Percentiles rank a stretch among this genome's conserved stretches.
These are phyloP conservation scores for Eumacrocentrus americanus DNA, from an alignment of 2,888 invertebrate genomes.

Conservation along the genomic window DNA sequence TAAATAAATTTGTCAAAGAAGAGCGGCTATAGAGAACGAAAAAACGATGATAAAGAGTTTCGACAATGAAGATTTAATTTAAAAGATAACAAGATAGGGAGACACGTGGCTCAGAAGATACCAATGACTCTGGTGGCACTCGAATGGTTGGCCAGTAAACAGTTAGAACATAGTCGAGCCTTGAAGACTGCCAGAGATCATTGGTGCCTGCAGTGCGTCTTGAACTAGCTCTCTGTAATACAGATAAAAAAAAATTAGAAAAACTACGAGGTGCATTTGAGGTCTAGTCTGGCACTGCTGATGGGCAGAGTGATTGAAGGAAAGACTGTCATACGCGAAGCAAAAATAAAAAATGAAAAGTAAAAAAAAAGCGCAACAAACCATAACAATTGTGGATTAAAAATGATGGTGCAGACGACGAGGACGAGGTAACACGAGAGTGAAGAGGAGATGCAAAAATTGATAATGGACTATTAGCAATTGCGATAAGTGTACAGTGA, in stretches of 20 bases:
- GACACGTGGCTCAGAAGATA: slow-evolving; percentile 45
- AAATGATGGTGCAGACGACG: slow-evolving; percentile 10
- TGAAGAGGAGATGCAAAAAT: slow-evolving; percentile 19
- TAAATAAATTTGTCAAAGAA: not conserved
- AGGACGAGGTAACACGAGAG: slow-evolving; percentile 21
- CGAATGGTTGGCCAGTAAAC: slow-evolving; percentile 58
- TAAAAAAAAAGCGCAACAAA: slow-evolving; percentile 21
- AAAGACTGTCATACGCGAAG: slow-evolving; percentile 12
- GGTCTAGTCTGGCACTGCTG: slow-evolving; percentile 48
- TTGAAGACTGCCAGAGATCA: slow-evolving; percentile 41
- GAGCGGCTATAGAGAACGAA: too few species aligned
- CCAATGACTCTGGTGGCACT: slow-evolving; percentile 40
- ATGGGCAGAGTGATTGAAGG: slow-evolving; percentile 2
- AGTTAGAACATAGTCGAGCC: slow-evolving; percentile 55
- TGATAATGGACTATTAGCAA: slow-evolving; percentile 33
- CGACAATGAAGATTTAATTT: too few species aligned
- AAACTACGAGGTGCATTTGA: slow-evolving; percentile 37
- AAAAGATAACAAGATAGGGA: slow-evolving; percentile 29
- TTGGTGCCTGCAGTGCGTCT: slow-evolving; percentile 29
- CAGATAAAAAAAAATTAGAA: slow-evolving; percentile 10
- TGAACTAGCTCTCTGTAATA: not conserved
- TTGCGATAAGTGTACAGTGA: slow-evolving; percentile 50
- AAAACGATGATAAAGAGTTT: too few species aligned
- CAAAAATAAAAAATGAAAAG: slow-evolving; percentile 16
- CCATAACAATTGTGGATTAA: slow-evolving; percentile 10